Conservation (phyloP, 2,113 vertebrate species). For the Gadus macrocephalus region DNA sequence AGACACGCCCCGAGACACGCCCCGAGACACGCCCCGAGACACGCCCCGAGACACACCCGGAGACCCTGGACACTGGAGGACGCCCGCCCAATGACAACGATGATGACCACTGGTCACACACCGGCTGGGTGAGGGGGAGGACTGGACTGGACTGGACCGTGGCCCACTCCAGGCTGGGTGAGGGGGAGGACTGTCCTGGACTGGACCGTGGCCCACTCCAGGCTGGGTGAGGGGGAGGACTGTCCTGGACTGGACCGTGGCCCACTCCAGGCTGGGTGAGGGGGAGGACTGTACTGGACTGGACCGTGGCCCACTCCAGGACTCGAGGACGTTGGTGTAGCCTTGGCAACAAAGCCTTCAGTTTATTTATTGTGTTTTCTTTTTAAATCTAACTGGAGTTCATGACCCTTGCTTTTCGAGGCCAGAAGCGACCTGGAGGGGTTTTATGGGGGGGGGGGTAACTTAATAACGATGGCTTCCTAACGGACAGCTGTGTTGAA, state of each 20-base stretch:
- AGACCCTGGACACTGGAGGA: not conserved
- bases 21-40: conserved; percentile 62
- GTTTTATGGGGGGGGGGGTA: too few species aligned
- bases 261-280: not conserved
- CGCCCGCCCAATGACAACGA: not conserved
- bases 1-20: conserved; percentile 68
- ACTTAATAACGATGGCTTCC: too few species aligned
- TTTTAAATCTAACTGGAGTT: conserved; percentile 10
- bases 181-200: not conserved
- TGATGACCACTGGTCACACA: too few species aligned
- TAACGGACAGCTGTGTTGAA: too few species aligned
- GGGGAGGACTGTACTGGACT: not conserved
- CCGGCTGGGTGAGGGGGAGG: not conserved
- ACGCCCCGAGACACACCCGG: conserved; percentile 77
- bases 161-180: not conserved
- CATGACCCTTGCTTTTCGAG: not conserved
- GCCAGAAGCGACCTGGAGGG: too few species aligned
- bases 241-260: too few species aligned
- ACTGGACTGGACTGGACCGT: too few species aligned
- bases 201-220: too few species aligned
- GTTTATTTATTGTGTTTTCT: conserved; percentile 32
- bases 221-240: not conserved
- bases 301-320: too few species aligned
- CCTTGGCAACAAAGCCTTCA: conserved; percentile 47
- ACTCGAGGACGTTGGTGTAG: too few species aligned